Evolutionary conservation across 2,797 vertebrate genomes (phyloP), one percentile per base, ranked within the genome.

Genomic region (Heteromormyrus szaboi): DNA sequence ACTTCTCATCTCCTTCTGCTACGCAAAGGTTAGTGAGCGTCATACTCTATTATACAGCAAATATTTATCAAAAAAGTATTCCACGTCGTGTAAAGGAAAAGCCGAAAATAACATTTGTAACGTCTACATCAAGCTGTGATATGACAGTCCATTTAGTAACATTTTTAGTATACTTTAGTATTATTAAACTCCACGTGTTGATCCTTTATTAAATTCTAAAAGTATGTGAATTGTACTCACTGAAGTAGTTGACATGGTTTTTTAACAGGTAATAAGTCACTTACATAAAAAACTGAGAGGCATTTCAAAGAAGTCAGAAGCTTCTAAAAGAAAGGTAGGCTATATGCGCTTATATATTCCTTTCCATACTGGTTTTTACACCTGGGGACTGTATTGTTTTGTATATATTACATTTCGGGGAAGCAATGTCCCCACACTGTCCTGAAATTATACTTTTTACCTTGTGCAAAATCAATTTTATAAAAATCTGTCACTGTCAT

Each of bases 241-340:
- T 48, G 9, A 53, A 54, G 51, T 7, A 29, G 11, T 17, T 86
- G 22, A 56, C 7, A 17, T 54, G 11, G 33, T 4, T 54, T 22
- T 85, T 79, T 53, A 46, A 65, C 41, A 87, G 98, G 98, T 99
- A 90, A 96, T 99, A 93, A 98, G 97, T 92, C 98, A 99, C 92
- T 93, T 99, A 92, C 97, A 99, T 92, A 99, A 98, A 95, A 99
- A 99, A 90, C 93, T 98, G 91, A 97, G 96, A 95, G 98, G 98
- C 89, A 97, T 98, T 93, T 99, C 98, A 86, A 99, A 98, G 97
- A 99, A 99, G 93, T 99, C 98, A 88, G 98, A 99, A 94, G 97
- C 96, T 0, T 99, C 98, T 37, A 99, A 99, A 96, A 99, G 98
- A 95, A 99, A 99, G 97, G 98, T 99, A 37, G 37, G 37, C 37